These are phyloP conservation scores for Pyrocephalus nanus DNA, from an alignment of 2,797 vertebrate genomes.

Conservation along the genomic window DNA sequence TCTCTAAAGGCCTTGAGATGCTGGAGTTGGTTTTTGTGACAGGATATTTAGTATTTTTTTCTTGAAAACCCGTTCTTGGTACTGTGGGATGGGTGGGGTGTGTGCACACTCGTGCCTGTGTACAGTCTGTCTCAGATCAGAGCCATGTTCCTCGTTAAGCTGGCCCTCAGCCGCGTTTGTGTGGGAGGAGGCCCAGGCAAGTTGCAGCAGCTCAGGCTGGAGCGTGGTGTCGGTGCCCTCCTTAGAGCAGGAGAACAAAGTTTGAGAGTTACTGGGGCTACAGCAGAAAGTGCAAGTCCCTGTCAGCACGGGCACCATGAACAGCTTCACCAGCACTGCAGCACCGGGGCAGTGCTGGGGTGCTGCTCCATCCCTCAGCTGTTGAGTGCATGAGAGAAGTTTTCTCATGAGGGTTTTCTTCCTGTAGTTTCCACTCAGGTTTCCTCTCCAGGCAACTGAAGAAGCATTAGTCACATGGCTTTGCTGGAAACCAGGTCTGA, in stretches of 20 bases:
- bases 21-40: neutral
- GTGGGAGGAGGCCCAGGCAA: neutral
- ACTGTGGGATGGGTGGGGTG: neutral
- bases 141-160: neutral
- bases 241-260: neutral
- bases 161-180: neutral
- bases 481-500: neutral
- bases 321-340: neutral
- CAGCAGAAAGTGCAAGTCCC: neutral
- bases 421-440: neutral
- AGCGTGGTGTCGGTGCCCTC: rapidly evolving
- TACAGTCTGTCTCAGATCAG: neutral
- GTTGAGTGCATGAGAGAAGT: neutral
- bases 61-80: neutral
- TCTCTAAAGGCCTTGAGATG: neutral
- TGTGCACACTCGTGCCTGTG: rapidly evolving
- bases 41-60: neutral
- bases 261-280: neutral
- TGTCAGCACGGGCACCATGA: neutral
- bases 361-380: neutral
- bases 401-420: neutral
- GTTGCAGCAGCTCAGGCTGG: neutral
- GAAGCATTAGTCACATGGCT: rapidly evolving
- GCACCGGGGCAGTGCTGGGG: rapidly evolving
- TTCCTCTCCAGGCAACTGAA: neutral